These are phyloP conservation scores for Periparus ater DNA, from an alignment of 2,797 vertebrate genomes.

Conservation along the genomic window DNA sequence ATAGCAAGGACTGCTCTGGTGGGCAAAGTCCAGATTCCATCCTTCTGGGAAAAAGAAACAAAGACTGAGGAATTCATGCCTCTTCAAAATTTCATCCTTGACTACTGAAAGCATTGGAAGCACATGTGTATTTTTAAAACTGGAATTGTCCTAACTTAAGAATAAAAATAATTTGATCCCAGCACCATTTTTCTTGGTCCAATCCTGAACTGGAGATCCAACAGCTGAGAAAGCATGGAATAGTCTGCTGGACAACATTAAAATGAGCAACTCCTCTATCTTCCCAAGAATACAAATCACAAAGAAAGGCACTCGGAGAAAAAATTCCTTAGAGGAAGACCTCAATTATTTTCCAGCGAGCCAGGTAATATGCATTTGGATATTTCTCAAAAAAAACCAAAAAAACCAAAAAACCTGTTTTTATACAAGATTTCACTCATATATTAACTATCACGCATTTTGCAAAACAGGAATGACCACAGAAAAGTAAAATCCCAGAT, in stretches of 20 bases:
- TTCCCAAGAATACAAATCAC: not conserved
- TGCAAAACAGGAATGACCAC: not conserved
- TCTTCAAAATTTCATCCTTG: not conserved
- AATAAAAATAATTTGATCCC: not conserved
- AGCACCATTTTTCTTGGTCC: not conserved
- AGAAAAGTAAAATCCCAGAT: not conserved
- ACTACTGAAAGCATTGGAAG: not conserved
- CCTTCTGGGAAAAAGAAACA: not conserved
- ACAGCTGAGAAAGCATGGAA: not conserved
- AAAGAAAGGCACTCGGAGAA: not conserved
- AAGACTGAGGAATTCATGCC: accelerated
- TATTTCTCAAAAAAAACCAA: not conserved
- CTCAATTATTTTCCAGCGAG: not conserved
- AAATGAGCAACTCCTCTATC: not conserved
- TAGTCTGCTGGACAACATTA: not conserved
- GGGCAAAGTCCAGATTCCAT: not conserved
- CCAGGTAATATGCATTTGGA: accelerated
- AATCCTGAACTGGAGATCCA: not conserved
- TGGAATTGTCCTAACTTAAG: not conserved
- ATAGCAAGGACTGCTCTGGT: accelerated
- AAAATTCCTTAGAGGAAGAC: not conserved
- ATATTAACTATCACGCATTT: not conserved
- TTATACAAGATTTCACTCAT: not conserved
- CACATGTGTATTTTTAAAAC: not conserved
- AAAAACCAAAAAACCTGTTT: not conserved